Conservation (phyloP, 2,797 vertebrate species). For the Danio kyathit region DNA sequence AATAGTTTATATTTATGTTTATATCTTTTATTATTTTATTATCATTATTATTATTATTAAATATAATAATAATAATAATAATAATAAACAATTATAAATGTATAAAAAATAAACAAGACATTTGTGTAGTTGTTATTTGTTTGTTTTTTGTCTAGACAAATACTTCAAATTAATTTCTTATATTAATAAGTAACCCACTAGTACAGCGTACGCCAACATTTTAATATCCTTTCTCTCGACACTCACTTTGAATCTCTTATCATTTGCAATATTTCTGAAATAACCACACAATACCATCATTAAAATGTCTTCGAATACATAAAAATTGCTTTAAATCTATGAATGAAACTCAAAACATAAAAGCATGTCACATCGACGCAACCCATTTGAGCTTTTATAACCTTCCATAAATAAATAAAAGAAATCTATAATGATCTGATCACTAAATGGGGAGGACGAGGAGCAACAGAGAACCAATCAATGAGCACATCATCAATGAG, state of each 20-base stretch:
- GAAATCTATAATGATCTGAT: neutral
- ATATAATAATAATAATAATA: no score
- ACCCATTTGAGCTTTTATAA: neutral
- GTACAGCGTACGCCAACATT: neutral
- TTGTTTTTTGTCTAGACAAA: no score
- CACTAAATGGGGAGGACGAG: neutral
- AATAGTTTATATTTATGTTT: no score
- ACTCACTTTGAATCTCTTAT: neutral
- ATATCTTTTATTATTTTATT: no score
- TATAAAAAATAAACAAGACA: neutral
- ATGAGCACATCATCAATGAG: conserved; percentile 28
- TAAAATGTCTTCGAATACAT: neutral
- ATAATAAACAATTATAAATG: no score
- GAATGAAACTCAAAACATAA: neutral
- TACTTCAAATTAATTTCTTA: neutral
- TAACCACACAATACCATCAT: neutral
- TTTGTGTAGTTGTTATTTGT: neutral
- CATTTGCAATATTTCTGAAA: neutral
- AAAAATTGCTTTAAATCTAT: neutral
- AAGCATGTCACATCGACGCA: neutral
- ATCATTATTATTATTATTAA: no score
- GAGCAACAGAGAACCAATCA: conserved; percentile 7
- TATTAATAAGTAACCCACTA: neutral
- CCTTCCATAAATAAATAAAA: neutral
- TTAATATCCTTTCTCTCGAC: neutral